These are phyloP conservation scores for Globodera rostochiensis DNA, from an alignment of 1,140 invertebrate species.

Conservation along the genomic window DNA sequence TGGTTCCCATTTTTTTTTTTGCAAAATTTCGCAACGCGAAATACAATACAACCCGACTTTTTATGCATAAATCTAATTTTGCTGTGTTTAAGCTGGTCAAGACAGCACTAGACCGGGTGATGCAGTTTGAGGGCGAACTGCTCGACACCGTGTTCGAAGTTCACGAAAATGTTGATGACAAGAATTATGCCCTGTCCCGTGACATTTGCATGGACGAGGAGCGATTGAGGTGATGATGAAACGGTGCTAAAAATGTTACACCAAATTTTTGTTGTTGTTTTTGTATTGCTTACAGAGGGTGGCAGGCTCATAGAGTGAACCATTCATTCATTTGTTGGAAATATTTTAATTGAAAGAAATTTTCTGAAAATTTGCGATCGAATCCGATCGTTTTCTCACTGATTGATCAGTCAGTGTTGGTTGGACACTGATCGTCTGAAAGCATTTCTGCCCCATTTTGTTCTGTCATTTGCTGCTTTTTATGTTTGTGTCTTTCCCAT, in stretches of 20 bases:
- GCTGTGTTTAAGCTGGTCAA: slow-evolving; percentile 22
- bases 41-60: too few species aligned
- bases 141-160: background rate
- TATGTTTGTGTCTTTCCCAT: background rate
- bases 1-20: background rate
- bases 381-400: too few species aligned
- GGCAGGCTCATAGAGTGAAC: too few species aligned
- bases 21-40: too few species aligned
- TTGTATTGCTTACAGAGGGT: too few species aligned
- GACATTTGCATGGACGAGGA: background rate
- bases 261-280: too few species aligned
- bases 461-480: background rate
- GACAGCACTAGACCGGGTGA: slow-evolving; percentile 28
- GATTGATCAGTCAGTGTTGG: background rate
- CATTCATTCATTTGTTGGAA: too few species aligned
- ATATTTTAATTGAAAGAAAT: too few species aligned
- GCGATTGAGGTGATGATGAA: background rate
- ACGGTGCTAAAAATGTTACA: too few species aligned
- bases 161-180: background rate
- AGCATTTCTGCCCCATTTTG: background rate
- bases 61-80: background rate
- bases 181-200: background rate
- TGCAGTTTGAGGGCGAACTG: slow-evolving; percentile 13
- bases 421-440: too few species aligned
- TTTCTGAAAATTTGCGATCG: too few species aligned